Evolutionary conservation across 2,888 invertebrate genomes (phyloP).

Genomic region (Chironomus tentans): DNA sequence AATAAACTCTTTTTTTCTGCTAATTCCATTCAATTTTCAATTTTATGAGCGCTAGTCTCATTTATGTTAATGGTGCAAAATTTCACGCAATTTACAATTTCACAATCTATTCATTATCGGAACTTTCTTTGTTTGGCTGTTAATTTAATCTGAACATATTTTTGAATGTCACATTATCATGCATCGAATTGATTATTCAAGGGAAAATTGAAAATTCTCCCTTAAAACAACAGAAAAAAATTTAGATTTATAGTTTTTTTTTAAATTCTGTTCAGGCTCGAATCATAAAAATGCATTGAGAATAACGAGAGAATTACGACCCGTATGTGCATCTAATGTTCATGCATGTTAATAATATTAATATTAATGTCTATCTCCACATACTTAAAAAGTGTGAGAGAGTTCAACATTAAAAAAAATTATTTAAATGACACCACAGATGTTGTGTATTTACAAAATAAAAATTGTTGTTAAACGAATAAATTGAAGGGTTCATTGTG

Average conservation of each 20-base stretch:
- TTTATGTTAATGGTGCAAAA: background rate
- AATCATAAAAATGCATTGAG: background rate
- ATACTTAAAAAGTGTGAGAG: constrained; percentile 20
- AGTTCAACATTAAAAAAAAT: background rate
- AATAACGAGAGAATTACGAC: background rate
- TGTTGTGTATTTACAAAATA: constrained; percentile 16
- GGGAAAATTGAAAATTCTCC: background rate
- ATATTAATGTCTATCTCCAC: background rate
- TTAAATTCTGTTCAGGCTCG: background rate
- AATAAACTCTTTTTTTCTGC: background rate
- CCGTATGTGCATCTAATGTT: constrained; percentile 11
- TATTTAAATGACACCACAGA: constrained; percentile 17
- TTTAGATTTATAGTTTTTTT: background rate
- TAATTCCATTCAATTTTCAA: constrained; percentile 16
- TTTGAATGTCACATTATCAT: background rate
- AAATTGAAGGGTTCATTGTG: constrained; percentile 16
- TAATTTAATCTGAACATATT: background rate
- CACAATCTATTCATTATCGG: background rate
- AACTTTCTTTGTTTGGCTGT: background rate
- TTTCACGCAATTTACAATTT: constrained; percentile 7
- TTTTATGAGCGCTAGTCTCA: background rate
- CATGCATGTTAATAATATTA: background rate
- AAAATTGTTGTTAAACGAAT: constrained; percentile 15
- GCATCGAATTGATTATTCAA: constrained; percentile 20
- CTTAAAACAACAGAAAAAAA: background rate